These are phyloP conservation scores for Danio tinwini DNA, from an alignment of 2,797 vertebrate species.

Conservation along the genomic window DNA sequence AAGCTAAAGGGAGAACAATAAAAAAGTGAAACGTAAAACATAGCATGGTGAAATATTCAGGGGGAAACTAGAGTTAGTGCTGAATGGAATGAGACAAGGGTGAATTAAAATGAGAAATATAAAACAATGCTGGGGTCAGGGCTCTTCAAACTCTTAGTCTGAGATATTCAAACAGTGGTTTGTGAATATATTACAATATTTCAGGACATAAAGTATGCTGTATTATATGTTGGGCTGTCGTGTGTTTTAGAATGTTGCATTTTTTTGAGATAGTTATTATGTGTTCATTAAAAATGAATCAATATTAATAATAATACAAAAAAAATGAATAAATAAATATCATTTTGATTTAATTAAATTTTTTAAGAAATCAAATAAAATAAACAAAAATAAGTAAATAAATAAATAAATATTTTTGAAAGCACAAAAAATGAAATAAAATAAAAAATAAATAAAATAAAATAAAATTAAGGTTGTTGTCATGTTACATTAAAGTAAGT, in stretches of 20 bases:
- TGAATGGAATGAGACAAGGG: constrained; percentile 26
- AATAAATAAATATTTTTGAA: no score
- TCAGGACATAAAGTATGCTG: background rate
- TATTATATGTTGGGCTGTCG: background rate
- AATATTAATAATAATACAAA: no score
- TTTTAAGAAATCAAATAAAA: no score
- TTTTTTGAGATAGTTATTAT: no score
- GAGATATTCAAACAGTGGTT: constrained; percentile 20
- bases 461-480: no score
- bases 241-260: background rate
- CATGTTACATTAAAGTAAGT: no score
- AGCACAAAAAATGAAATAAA: no score
- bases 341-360: no score
- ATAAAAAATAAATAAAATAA: no score
- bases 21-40: constrained; percentile 60
- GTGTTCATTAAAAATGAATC: background rate
- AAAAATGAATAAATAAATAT: no score
- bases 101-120: constrained; percentile 35
- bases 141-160: constrained; percentile 4
- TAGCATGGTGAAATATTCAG: constrained; percentile 47
- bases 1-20: constrained; percentile 66
- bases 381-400: no score
- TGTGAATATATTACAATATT: constrained; percentile 30
- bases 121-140: background rate
- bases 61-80: constrained; percentile 55